phyloP scores from a whole-genome alignment of 2,888 invertebrate genomes.

The Rotaria sp. region DNA sequence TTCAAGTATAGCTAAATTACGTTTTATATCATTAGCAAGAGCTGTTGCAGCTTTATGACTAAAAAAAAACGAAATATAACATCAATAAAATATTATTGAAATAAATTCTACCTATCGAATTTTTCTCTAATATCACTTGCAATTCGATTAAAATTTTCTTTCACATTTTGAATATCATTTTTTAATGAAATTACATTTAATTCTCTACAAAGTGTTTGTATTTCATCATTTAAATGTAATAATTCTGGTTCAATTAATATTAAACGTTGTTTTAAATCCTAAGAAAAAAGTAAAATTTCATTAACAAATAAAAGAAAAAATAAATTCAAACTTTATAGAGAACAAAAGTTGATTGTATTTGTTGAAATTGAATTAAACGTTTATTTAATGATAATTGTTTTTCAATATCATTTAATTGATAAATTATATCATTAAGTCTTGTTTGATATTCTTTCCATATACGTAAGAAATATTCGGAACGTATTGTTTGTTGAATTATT shows the following conservation, averaged over 20 bases:
- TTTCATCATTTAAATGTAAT: slow-evolving; percentile 26
- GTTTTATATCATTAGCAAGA: background rate
- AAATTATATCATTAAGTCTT: background rate
- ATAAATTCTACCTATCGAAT: background rate
- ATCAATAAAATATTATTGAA: background rate
- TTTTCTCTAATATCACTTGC: background rate
- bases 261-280: slow-evolving; percentile 10
- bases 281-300: background rate
- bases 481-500: background rate
- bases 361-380: background rate
- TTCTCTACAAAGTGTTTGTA: background rate
- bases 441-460: slow-evolving; percentile 19
- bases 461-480: background rate
- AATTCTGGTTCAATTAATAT: background rate
- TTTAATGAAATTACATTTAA: background rate
- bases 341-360: background rate
- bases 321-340: background rate
- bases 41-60: slow-evolving; percentile 6
- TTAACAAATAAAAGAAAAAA: background rate
- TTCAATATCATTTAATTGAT: background rate
- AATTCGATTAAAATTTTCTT: background rate
- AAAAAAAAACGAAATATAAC: background rate
- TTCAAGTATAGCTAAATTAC: background rate
- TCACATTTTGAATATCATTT: background rate
- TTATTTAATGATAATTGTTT: background rate